These are phyloP conservation scores for Spinus pinus DNA, from an alignment of 2,797 vertebrate genomes.

Conservation along the genomic window DNA sequence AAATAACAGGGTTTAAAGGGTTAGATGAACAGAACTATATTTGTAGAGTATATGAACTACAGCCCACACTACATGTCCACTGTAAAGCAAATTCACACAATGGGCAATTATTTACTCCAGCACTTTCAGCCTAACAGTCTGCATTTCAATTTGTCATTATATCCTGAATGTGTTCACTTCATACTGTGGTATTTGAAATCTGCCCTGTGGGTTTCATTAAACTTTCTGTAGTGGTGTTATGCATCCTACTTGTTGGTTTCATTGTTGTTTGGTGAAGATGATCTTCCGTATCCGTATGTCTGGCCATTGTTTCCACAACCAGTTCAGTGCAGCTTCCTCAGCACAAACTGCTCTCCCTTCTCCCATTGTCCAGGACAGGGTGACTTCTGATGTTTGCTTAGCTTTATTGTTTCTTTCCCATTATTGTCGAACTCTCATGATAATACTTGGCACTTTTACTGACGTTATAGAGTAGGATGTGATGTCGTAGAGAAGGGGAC, in stretches of 20 bases:
- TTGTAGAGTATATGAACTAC: not conserved
- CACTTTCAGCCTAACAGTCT: not conserved
- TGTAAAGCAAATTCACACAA: not conserved
- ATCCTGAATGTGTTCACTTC: not conserved
- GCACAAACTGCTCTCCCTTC: conserved; percentile 35
- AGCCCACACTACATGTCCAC: not conserved
- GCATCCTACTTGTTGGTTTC: conserved; percentile 43
- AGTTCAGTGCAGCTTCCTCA: conserved; percentile 57
- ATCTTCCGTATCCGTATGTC: conserved; percentile 3
- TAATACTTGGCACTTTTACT: conserved; percentile 69
- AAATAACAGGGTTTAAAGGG: not conserved
- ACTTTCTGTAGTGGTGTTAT: conserved; percentile 6
- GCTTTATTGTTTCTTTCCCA: conserved; percentile 57
- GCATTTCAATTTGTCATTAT: not conserved
- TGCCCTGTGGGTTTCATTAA: conserved; percentile 53
- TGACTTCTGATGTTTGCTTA: conserved; percentile 50
- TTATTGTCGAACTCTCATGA: conserved; percentile 39
- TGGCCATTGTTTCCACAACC: conserved; percentile 41
- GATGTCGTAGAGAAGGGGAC: conserved; percentile 76
- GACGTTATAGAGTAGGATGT: conserved; percentile 72
- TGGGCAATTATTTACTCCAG: not conserved
- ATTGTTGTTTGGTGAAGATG: conserved; percentile 39
- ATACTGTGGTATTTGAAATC: not conserved
- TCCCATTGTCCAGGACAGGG: conserved; percentile 53
- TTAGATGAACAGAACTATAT: not conserved